Evolutionary conservation across 2,797 vertebrate genomes (phyloP).

Genomic region (Thunnus albacares): DNA sequence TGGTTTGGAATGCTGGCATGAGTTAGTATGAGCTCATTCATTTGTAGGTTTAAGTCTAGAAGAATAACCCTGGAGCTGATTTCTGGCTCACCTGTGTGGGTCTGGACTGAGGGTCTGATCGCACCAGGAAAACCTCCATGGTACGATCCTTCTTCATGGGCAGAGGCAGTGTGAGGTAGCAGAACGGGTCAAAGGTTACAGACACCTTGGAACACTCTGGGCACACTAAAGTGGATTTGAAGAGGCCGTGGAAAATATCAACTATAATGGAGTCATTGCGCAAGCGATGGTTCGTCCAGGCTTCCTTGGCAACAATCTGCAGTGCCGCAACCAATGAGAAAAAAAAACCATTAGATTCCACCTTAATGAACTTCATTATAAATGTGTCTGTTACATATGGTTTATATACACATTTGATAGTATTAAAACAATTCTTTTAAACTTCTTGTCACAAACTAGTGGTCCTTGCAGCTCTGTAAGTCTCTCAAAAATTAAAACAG

Average conservation of each 20-base stretch:
- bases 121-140: constrained; percentile 94
- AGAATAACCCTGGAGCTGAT: neutral
- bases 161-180: constrained; percentile 94
- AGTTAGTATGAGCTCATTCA: neutral
- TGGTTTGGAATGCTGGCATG: neutral
- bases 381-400: too few species aligned
- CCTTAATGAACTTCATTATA: constrained; percentile 1
- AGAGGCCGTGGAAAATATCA: constrained; percentile 94
- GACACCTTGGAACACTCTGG: constrained; percentile 94
- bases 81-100: constrained; percentile 90
- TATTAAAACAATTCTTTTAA: too few species aligned
- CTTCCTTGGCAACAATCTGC: constrained; percentile 94
- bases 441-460: too few species aligned
- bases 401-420: too few species aligned
- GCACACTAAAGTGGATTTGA: constrained; percentile 95
- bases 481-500: neutral
- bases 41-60: neutral
- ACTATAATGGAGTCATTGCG: constrained; percentile 95
- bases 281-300: constrained; percentile 93
- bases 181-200: constrained; percentile 95
- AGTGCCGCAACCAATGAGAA: constrained; percentile 9
- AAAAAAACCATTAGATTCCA: neutral
- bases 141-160: constrained; percentile 94
- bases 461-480: neutral
- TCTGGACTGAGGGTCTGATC: constrained; percentile 90